Conservation (phyloP, 2,113 vertebrate genomes). For the Callithrix jacchus region DNA sequence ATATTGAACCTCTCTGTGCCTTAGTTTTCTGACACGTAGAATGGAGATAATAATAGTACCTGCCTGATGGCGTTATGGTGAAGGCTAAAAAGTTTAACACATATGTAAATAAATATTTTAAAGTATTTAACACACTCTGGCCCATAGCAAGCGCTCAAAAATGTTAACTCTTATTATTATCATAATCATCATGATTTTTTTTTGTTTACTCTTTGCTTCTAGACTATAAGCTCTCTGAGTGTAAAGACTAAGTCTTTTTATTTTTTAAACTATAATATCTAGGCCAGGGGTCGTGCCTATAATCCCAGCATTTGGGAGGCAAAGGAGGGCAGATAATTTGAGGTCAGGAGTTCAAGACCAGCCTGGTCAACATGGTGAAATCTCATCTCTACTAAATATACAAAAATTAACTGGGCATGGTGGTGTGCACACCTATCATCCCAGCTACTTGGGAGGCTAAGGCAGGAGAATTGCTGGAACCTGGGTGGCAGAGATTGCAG, state of each 20-base stretch:
- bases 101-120: not conserved
- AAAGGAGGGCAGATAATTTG: too few species aligned
- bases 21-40: constrained; percentile 1
- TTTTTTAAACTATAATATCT: not conserved
- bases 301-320: too few species aligned
- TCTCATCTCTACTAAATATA: too few species aligned
- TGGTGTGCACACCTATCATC: too few species aligned
- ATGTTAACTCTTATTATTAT: not conserved
- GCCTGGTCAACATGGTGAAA: too few species aligned
- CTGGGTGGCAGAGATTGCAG: too few species aligned
- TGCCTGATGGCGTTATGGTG: not conserved
- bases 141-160: not conserved
- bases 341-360: too few species aligned
- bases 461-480: too few species aligned
- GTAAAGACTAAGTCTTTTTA: not conserved
- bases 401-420: too few species aligned
- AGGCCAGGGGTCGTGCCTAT: not conserved
- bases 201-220: not conserved
- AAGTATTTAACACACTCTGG: not conserved
- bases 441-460: too few species aligned
- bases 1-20: not conserved
- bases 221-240: not conserved
- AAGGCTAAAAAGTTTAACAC: not conserved
- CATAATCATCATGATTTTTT: not conserved
- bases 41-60: not conserved